Percentiles rank a stretch among this genome's conserved stretches.
Evolutionary conservation across 35 echinoderm and acorn worm genomes (phyloP).

Genomic region (Ophioderma brevispina): DNA sequence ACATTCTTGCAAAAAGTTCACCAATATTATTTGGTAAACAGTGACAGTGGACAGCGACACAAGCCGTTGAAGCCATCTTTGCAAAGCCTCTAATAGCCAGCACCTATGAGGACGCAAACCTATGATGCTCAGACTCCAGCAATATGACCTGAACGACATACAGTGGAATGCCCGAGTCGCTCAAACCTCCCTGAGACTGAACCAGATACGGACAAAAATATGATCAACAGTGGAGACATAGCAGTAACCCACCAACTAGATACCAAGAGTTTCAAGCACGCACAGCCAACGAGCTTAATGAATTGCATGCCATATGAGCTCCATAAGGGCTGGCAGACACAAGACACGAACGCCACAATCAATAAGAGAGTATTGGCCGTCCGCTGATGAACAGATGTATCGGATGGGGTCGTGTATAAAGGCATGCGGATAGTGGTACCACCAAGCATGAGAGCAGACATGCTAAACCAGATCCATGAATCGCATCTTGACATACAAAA

Average conservation of each 20-base stretch:
- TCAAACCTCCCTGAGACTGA: conserved; percentile 44
- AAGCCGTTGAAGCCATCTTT: too few relatives aligned
- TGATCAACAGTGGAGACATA: conserved; percentile 56
- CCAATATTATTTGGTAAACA: too few relatives aligned
- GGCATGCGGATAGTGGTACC: conserved; percentile 61
- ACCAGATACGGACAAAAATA: conserved; percentile 23
- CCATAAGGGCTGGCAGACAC: conserved; percentile 71
- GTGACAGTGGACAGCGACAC: too few relatives aligned
- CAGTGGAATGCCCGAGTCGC: conserved; percentile 63
- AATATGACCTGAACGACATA: conserved; percentile 44
- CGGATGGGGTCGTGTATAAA: conserved; percentile 70
- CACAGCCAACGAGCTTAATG: conserved; percentile 55
- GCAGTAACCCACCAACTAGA: conserved; percentile 39
- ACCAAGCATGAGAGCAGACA: conserved; percentile 36
- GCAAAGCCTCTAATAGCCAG: conserved; percentile 62
- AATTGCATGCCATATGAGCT: conserved; percentile 46
- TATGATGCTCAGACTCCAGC: too few relatives aligned
- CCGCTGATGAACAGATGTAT: conserved; percentile 50
- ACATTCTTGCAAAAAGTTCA: too few relatives aligned
- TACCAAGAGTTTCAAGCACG: conserved; percentile 55
- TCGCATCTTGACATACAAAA: conserved; percentile 56
- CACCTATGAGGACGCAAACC: conserved; percentile 35
- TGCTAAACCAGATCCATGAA: conserved; percentile 46
- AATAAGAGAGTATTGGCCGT: conserved; percentile 66
- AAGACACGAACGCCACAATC: conserved; percentile 34